Percentiles rank a stretch among this genome's conserved stretches.
Conservation (phyloP, 2,113 vertebrate species). For the Indicator maculatus region DNA sequence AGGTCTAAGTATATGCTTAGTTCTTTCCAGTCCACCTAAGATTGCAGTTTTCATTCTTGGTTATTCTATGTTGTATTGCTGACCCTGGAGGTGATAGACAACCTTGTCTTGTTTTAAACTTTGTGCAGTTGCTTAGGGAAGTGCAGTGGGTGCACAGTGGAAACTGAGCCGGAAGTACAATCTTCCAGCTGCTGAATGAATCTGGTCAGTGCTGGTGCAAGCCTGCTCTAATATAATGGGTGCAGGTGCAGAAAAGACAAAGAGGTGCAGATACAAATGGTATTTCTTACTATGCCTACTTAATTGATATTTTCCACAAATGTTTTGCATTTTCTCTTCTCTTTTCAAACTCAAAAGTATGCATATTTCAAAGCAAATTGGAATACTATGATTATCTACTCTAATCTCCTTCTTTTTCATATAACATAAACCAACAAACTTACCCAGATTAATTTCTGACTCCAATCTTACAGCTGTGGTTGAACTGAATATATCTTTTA, state of each 20-base stretch:
- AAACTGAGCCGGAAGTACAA: neutral
- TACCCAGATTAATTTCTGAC: slow-evolving; percentile 22
- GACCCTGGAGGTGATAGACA: neutral
- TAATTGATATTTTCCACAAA: neutral
- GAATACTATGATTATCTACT: neutral
- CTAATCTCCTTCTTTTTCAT: neutral
- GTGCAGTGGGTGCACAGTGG: neutral
- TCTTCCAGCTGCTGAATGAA: neutral
- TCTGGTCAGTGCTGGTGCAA: neutral
- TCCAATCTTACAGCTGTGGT: neutral
- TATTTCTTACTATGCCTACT: neutral
- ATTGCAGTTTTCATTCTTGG: neutral
- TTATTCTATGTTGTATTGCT: neutral
- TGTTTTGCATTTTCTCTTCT: slow-evolving; percentile 8
- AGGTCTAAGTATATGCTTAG: neutral
- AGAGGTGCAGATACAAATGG: neutral
- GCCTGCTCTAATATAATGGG: neutral
- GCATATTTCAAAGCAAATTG: slow-evolving; percentile 19
- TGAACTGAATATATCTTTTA: neutral
- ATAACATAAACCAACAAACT: neutral
- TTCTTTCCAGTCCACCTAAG: neutral
- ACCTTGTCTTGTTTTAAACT: neutral
- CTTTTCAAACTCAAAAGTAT: neutral
- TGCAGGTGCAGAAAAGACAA: neutral
- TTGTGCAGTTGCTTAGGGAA: neutral